Evolutionary conservation across 2,113 vertebrate genomes (phyloP), one percentile per base, ranked within the genome.

Genomic region (Blennius ocellaris): DNA sequence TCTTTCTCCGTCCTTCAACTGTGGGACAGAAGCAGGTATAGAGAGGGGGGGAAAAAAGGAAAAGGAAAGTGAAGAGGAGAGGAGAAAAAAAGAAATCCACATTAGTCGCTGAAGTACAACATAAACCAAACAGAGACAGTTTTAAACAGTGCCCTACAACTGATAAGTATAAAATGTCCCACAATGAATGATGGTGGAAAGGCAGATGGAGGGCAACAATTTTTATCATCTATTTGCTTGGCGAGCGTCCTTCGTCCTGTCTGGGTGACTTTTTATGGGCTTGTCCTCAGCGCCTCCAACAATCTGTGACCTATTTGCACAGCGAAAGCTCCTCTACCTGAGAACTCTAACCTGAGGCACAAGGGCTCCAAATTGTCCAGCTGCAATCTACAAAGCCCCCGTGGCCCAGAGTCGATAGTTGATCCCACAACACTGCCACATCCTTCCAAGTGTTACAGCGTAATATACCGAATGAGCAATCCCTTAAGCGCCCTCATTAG

Each of bases 1-100:
- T 90, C 85, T 82, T 79, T 91, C 88, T 90, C 90, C 81, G 84
- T 90, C 92, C 92, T 93, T 92, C 83, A 85, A 83, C 92, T 92
- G 87, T 15, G 36, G 16, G 56, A 69, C 70, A 78, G 52, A 78
- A 47, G 82, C 47, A 85, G 64, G 66, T 53, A 63, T 11, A 61
- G 61, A 8, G 40, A 9, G 14, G 55, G 16, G 14, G 55, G 16
- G 37, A 61, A 74, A 79, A 67, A 51, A 30, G 8, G 58, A 66
- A 63, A 62, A 36, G 41, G 53, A 52, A 49, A 60, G 41, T 17
- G 16, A 39, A 54, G 51, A 10, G 12, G 36, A 15, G n/a, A 59
- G 12, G 36, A 15, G n/a, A 59, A 39, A 75, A 78, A 65, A 87
- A n/a, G n/a, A n/a, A 82, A 50, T 54, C 16, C 37, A 76, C 47